A percentile compares a stretch with the other conserved stretches of the same genome.
Conservation (phyloP, 2,113 vertebrate species). For the Odocoileus hemionus region DNA sequence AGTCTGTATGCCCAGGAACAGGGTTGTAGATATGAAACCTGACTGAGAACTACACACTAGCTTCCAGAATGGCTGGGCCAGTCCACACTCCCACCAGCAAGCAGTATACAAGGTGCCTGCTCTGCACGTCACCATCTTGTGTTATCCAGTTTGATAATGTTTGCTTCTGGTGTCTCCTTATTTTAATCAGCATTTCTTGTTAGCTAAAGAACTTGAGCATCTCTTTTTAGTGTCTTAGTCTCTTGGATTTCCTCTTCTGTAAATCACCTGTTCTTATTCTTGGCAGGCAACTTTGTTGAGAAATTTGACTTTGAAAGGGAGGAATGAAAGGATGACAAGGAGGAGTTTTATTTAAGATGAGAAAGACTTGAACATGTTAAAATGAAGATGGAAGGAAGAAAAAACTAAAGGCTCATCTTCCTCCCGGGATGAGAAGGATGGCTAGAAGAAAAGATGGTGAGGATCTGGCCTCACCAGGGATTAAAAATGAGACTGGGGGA, state of each 20-base stretch:
- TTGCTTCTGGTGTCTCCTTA: not conserved
- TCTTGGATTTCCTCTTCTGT: not conserved
- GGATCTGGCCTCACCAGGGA: not conserved
- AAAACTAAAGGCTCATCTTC: not conserved
- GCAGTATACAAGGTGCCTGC: fast-evolving
- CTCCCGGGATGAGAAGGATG: not conserved
- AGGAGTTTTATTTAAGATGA: not conserved
- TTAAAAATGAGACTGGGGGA: not conserved
- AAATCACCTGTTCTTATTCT: not conserved
- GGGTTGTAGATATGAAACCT: not conserved
- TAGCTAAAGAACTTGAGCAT: not conserved
- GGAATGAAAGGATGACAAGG: not conserved
- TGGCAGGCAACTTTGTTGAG: not conserved
- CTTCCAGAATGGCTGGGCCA: not conserved
- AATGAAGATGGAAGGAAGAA: not conserved
- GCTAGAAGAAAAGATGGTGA: not conserved
- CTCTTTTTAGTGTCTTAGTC: not conserved
- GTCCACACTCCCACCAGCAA: not conserved
- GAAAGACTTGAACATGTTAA: not conserved
- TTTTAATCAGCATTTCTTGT: not conserved
- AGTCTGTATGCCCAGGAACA: not conserved
- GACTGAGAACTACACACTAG: not conserved
- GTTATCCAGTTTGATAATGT: not conserved
- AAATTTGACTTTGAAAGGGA: not conserved
- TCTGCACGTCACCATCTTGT: not conserved